Conservation (phyloP, 2,888 invertebrate species). For the Anorthoa munda region DNA sequence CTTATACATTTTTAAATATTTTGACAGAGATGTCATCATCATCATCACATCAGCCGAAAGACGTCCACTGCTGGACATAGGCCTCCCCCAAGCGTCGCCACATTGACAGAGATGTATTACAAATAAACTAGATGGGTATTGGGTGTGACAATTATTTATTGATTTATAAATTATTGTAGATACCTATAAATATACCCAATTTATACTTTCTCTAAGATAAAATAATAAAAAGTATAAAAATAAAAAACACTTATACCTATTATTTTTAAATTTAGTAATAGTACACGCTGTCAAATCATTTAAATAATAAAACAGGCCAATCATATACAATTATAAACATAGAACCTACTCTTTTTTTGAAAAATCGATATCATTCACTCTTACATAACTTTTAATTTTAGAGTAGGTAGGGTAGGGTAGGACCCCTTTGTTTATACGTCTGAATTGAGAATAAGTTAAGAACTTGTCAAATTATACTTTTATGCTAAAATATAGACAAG, state of each 20-base stretch:
- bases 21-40: not conserved
- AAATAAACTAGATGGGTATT: conserved; percentile 7
- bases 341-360: no score
- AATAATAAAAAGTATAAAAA: not conserved
- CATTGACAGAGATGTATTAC: not conserved
- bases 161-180: not conserved
- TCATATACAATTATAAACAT: not conserved
- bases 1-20: conserved; percentile 3
- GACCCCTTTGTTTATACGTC: not conserved
- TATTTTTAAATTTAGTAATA: not conserved
- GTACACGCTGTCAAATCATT: not conserved
- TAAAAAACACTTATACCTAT: conserved; percentile 12
- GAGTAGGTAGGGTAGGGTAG: not conserved
- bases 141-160: not conserved
- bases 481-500: no score
- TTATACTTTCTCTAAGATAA: not conserved
- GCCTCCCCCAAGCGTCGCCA: no score
- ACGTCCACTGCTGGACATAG: no score
- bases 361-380: not conserved
- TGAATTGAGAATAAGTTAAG: not conserved
- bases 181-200: not conserved
- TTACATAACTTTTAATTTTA: not conserved
- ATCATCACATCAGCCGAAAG: no score
- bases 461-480: not conserved
- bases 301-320: not conserved